A percentile compares a stretch with the other conserved stretches of the same genome.
Conservation (phyloP, 2,797 vertebrate genomes). For the Sus cebifrons region DNA sequence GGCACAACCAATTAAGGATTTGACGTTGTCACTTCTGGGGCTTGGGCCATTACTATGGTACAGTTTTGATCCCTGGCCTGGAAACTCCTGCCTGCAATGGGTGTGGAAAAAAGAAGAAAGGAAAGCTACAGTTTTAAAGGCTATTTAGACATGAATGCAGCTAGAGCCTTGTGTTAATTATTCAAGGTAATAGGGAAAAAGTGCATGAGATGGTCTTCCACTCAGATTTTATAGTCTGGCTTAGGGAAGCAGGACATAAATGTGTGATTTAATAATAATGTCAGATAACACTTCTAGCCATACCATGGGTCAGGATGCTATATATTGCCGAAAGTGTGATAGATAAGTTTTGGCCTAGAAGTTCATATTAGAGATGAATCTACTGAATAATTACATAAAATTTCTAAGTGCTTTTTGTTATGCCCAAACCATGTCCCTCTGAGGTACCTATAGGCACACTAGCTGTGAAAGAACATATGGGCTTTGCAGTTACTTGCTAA, state of each 20-base stretch:
- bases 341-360: background rate
- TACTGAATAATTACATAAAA: background rate
- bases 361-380: background rate
- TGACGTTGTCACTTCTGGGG: too few species aligned
- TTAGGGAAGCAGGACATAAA: background rate
- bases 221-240: background rate
- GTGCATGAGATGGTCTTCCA: fast-evolving
- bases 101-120: background rate
- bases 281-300: background rate
- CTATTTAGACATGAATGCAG: background rate
- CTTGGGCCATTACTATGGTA: too few species aligned
- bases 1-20: too few species aligned
- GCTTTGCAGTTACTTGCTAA: background rate
- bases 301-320: background rate
- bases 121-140: background rate
- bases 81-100: too few species aligned
- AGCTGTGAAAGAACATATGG: background rate
- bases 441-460: background rate
- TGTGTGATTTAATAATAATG: background rate
- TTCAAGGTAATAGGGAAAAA: background rate
- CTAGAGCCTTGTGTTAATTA: background rate
- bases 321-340: background rate
- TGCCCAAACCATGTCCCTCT: too few species aligned
- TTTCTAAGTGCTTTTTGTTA: background rate
- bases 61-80: too few species aligned